Percentiles rank a stretch among this genome's conserved stretches.
Conservation (phyloP, 2,797 vertebrate genomes). For the Pseudotriccus pelzelni region DNA sequence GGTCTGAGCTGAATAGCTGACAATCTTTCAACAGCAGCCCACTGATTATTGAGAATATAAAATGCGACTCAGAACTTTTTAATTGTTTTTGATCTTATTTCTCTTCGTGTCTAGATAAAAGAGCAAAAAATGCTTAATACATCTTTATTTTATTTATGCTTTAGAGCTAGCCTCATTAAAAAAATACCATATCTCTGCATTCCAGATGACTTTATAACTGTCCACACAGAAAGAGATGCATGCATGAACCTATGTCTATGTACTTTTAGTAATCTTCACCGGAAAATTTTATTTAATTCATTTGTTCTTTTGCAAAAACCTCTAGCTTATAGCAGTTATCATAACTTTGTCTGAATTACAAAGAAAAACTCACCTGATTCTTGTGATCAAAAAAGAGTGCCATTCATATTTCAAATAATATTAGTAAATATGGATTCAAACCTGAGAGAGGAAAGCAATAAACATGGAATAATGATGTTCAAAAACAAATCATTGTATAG, state of each 20-base stretch:
- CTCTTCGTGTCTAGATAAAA: background rate
- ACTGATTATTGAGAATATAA: background rate
- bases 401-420: background rate
- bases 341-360: background rate
- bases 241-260: background rate
- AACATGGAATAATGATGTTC: background rate
- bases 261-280: background rate
- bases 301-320: background rate
- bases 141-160: background rate
- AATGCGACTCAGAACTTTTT: background rate
- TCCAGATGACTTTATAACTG: background rate
- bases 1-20: background rate
- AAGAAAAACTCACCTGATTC: background rate
- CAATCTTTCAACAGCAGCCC: background rate
- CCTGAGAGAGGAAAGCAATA: background rate
- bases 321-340: background rate
- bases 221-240: background rate
- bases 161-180: background rate
- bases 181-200: fast-evolving
- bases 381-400: background rate
- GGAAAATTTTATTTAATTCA: background rate
- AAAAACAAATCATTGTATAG: background rate
- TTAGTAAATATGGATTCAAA: background rate
- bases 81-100: background rate
- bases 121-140: background rate